These are phyloP conservation scores for Plebejus anna DNA, from an alignment of 2,888 invertebrate species.

Conservation along the genomic window DNA sequence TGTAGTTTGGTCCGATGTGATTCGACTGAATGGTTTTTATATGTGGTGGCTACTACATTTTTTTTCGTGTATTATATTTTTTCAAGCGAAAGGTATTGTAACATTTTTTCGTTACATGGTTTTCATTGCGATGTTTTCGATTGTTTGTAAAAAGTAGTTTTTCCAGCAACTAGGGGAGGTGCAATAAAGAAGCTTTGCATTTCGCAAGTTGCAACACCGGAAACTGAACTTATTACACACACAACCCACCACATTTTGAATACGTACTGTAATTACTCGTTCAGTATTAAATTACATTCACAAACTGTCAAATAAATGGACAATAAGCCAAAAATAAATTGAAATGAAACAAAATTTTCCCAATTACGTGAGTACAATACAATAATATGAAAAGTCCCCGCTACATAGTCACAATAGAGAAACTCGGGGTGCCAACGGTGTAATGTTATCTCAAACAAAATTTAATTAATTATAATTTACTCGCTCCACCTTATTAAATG, in stretches of 20 bases:
- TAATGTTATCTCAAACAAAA: slow-evolving; percentile 22
- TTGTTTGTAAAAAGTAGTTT: neutral
- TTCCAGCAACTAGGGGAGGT: neutral
- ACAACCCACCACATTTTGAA: no score
- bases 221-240: no score
- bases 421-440: neutral
- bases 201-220: neutral
- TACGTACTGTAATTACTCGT: no score
- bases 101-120: no score
- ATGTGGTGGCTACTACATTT: no score
- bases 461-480: slow-evolving; percentile 20
- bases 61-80: no score
- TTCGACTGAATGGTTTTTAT: no score
- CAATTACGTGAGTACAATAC: neutral
- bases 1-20: neutral
- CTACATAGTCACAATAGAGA: neutral
- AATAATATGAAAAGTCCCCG: slow-evolving; percentile 7
- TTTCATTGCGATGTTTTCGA: no score
- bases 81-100: no score
- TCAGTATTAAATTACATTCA: neutral
- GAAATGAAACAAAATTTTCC: slow-evolving; percentile 6
- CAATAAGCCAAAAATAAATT: neutral
- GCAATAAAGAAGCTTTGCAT: neutral
- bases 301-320: neutral
- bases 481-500: slow-evolving; percentile 16